These are phyloP conservation scores for Cryptophagus acutangulus DNA, from an alignment of 2,888 invertebrate genomes.

Conservation along the genomic window DNA sequence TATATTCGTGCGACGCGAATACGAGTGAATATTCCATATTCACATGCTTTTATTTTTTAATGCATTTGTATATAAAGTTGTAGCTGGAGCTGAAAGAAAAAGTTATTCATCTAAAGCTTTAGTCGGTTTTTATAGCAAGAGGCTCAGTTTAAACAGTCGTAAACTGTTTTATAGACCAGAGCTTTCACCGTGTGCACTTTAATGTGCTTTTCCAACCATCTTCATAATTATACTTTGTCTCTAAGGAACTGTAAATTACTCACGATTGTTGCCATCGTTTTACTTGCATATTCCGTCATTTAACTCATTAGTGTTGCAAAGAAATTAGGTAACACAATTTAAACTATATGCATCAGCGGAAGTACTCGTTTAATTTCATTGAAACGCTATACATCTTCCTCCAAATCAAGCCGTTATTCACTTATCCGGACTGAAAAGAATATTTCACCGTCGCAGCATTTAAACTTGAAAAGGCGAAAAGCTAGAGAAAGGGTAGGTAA, in stretches of 20 bases:
- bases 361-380: slow-evolving; percentile 4
- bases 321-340: slow-evolving; percentile 12
- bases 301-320: slow-evolving; percentile 22
- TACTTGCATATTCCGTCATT: slow-evolving; percentile 25
- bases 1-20: too few relatives aligned
- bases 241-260: slow-evolving; percentile 39
- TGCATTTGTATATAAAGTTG: neutral
- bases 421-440: too few relatives aligned
- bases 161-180: slow-evolving; percentile 45
- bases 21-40: too few relatives aligned
- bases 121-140: slow-evolving; percentile 2
- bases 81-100: neutral
- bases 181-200: slow-evolving; percentile 45
- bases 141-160: slow-evolving; percentile 41
- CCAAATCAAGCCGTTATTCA: too few relatives aligned
- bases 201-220: slow-evolving; percentile 43
- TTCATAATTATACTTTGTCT: slow-evolving; percentile 45
- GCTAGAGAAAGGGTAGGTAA: too few relatives aligned
- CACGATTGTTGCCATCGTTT: slow-evolving; percentile 35
- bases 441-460: too few relatives aligned
- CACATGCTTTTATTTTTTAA: too few relatives aligned
- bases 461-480: too few relatives aligned
- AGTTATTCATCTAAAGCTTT: too few relatives aligned
- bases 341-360: slow-evolving; percentile 7
- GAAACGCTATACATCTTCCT: slow-evolving; percentile 2